Percentiles rank a stretch among this genome's conserved stretches.
Evolutionary conservation across 1,140 invertebrate genomes (phyloP).

Genomic region (Carcinoscorpius rotundicauda): DNA sequence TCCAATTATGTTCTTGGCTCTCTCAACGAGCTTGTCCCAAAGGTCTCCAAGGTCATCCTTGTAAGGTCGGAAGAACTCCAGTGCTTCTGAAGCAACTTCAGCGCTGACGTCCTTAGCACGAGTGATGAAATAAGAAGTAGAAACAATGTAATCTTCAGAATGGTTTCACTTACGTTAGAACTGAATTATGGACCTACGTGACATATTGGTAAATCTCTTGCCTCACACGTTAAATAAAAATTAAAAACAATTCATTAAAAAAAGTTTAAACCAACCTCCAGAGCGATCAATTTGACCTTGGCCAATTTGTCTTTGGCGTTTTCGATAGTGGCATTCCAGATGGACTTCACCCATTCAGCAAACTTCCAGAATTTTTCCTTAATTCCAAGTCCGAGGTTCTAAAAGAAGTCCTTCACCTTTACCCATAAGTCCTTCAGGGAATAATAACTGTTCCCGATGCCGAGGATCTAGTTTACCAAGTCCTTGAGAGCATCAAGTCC

Average conservation of each 20-base stretch:
- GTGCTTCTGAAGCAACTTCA: slow-evolving; percentile 14
- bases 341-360: slow-evolving; percentile 1
- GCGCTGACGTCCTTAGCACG: slow-evolving; percentile 9
- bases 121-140: slow-evolving; percentile 9
- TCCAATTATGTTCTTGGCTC: slow-evolving; percentile 13
- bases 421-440: slow-evolving; percentile 12
- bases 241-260: neutral
- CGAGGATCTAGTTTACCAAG: too few species aligned
- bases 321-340: neutral
- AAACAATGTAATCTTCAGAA: neutral
- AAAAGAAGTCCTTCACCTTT: slow-evolving; percentile 13
- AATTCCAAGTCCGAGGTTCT: neutral
- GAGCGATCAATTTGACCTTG: neutral
- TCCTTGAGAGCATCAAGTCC: too few species aligned
- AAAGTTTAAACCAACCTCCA: neutral
- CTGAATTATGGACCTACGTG: too few species aligned
- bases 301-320: neutral
- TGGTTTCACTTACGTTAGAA: too few species aligned
- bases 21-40: slow-evolving; percentile 16
- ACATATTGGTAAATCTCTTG: too few species aligned
- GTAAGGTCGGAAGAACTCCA: slow-evolving; percentile 15
- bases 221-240: too few species aligned
- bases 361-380: slow-evolving; percentile 5
- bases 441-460: too few species aligned
- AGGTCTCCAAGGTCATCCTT: slow-evolving; percentile 11